A percentile compares a stretch with the other conserved stretches of the same genome.
These are phyloP conservation scores for Pampusana beccarii DNA, from an alignment of 2,113 vertebrate genomes.

Conservation along the genomic window DNA sequence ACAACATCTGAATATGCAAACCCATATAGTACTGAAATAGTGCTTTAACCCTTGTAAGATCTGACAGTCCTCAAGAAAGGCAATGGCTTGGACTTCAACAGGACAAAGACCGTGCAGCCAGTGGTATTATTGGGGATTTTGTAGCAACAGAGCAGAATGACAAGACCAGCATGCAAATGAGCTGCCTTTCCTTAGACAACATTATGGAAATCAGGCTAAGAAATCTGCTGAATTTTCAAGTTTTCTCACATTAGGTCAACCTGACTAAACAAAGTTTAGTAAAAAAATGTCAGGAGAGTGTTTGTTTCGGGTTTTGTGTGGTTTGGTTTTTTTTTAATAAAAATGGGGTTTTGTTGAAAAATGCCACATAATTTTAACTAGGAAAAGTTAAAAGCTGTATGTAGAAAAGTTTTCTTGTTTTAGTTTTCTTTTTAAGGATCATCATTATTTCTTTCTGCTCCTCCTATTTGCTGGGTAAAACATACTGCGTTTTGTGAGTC, in stretches of 20 bases:
- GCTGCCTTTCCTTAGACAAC: background rate
- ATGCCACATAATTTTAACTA: background rate
- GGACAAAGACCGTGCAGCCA: background rate
- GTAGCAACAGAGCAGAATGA: background rate
- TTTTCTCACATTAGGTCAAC: background rate
- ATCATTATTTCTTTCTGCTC: background rate
- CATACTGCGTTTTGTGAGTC: background rate
- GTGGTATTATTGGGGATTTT: background rate
- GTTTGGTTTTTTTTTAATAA: background rate
- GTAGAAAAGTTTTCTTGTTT: background rate
- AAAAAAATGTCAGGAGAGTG: background rate
- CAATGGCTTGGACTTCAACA: background rate
- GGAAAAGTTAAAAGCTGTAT: background rate
- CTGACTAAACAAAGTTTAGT: background rate
- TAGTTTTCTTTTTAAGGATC: background rate
- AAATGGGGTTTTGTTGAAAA: background rate
- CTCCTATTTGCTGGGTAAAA: background rate
- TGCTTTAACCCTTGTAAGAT: background rate
- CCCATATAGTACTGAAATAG: background rate
- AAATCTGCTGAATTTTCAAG: background rate
- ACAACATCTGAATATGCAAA: background rate
- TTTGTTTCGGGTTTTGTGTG: no score
- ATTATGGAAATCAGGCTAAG: conserved; percentile 8
- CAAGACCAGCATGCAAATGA: conserved; percentile 34
- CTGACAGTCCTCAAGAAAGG: background rate